These are phyloP conservation scores for Chrysolina oricalcia DNA, from an alignment of 2,888 invertebrate species.

Conservation along the genomic window DNA sequence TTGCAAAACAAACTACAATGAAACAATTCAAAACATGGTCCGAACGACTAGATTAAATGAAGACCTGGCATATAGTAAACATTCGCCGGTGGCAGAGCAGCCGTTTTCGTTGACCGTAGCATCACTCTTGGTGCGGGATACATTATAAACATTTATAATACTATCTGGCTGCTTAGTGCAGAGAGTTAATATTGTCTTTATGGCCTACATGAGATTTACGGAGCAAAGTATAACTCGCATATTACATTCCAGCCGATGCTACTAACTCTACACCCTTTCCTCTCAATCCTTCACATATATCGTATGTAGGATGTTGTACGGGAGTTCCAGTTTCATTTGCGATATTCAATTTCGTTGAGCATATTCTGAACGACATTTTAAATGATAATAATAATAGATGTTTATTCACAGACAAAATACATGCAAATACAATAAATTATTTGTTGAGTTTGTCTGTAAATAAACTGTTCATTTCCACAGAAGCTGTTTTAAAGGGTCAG, in stretches of 20 bases:
- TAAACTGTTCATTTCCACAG: no score
- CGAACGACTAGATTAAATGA: neutral
- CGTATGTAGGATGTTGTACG: neutral
- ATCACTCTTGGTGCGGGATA: constrained; percentile 40
- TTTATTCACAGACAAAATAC: no score
- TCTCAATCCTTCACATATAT: constrained; percentile 34
- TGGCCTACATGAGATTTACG: constrained; percentile 69
- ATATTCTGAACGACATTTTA: no score
- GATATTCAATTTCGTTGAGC: no score
- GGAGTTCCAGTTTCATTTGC: constrained; percentile 6
- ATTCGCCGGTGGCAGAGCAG: constrained; percentile 24
- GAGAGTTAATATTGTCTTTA: constrained; percentile 70
- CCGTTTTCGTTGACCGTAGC: constrained; percentile 36
- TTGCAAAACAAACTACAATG: neutral
- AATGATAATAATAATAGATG: no score
- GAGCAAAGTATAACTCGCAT: constrained; percentile 67
- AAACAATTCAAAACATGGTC: neutral
- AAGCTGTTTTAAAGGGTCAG: no score
- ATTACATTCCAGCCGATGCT: constrained; percentile 68
- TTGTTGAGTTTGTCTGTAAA: no score
- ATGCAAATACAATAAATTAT: no score
- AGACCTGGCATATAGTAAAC: constrained; percentile 19
- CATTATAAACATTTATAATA: constrained; percentile 54
- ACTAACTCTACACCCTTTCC: constrained; percentile 36
- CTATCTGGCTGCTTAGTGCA: constrained; percentile 51